A percentile compares a stretch with the other conserved stretches of the same genome.
These are phyloP conservation scores for Lordiphosa andalusiaca DNA, from an alignment of 2,888 invertebrate species.

Conservation along the genomic window DNA sequence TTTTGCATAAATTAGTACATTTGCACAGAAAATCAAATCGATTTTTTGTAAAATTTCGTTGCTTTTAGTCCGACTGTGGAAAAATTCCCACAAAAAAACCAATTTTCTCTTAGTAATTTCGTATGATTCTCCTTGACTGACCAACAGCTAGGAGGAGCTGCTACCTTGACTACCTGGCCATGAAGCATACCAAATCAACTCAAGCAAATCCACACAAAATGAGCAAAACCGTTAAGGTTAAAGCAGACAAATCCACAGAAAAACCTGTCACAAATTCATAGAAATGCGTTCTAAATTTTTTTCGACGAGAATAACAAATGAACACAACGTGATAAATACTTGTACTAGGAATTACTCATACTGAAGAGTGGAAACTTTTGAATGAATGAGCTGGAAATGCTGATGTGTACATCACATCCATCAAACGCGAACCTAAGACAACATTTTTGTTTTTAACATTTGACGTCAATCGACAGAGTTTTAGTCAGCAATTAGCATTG, in stretches of 20 bases:
- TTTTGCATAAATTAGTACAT: too few relatives aligned
- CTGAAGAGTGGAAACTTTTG: background rate
- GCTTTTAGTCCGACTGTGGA: too few relatives aligned
- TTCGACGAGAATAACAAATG: conserved; percentile 5
- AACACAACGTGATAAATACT: background rate
- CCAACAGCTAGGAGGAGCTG: conserved; percentile 1
- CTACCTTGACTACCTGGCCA: conserved; percentile 28
- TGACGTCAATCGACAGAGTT: conserved; percentile 32
- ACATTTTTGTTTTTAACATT: conserved; percentile 16
- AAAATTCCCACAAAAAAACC: background rate
- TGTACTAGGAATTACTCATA: conserved; percentile 20
- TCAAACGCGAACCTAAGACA: conserved; percentile 37
- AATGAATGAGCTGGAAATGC: too few relatives aligned
- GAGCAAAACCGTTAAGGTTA: conserved; percentile 23
- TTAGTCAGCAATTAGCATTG: conserved; percentile 45
- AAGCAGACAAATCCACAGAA: conserved; percentile 28
- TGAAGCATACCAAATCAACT: conserved; percentile 58
- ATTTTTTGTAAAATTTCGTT: too few relatives aligned
- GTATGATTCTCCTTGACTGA: conserved; percentile 27
- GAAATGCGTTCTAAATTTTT: background rate
- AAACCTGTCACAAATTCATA: conserved; percentile 37
- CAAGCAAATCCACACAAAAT: conserved; percentile 36
- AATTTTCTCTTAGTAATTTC: conserved; percentile 7
- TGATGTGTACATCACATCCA: background rate
- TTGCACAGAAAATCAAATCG: too few relatives aligned